A percentile compares a stretch with the other conserved stretches of the same genome.
Evolutionary conservation across 2,888 invertebrate genomes (phyloP).

Genomic region (Acanthoscelides obtectus): DNA sequence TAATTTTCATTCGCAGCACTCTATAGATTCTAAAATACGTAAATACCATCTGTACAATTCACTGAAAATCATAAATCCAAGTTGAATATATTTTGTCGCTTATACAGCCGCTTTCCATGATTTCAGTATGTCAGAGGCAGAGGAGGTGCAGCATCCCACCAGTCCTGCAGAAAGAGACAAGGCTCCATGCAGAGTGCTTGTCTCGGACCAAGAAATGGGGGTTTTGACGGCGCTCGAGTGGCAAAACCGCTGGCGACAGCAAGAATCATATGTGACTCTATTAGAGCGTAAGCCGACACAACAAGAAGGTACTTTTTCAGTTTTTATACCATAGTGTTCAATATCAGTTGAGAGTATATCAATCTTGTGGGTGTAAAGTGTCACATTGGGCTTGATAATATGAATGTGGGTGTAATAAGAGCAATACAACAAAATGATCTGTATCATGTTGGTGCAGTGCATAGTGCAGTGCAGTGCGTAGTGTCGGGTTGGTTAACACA

Average conservation of each 20-base stretch:
- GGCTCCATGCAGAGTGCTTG: conserved; percentile 54
- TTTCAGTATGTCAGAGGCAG: conserved; percentile 40
- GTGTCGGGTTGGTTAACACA: conserved; percentile 6
- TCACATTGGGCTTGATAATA: neutral
- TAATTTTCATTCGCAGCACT: neutral
- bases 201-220: conserved; percentile 62
- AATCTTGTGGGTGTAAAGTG: neutral
- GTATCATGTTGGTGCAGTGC: conserved; percentile 34
- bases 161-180: conserved; percentile 51
- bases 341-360: neutral
- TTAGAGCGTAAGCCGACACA: conserved; percentile 69
- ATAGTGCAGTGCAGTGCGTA: conserved; percentile 22
- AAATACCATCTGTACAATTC: neutral
- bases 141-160: conserved; percentile 42
- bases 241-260: conserved; percentile 66
- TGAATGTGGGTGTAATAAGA: conserved; percentile 1
- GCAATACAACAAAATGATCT: conserved; percentile 17
- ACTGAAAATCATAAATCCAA: neutral
- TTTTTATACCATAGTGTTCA: conserved; percentile 17
- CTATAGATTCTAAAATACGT: neutral
- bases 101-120: neutral
- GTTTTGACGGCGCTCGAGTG: conserved; percentile 61
- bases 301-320: conserved; percentile 65
- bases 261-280: conserved; percentile 71
- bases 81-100: neutral